Conservation (phyloP, 2,797 vertebrate species). For the Paratrypauchen microcephalus region DNA sequence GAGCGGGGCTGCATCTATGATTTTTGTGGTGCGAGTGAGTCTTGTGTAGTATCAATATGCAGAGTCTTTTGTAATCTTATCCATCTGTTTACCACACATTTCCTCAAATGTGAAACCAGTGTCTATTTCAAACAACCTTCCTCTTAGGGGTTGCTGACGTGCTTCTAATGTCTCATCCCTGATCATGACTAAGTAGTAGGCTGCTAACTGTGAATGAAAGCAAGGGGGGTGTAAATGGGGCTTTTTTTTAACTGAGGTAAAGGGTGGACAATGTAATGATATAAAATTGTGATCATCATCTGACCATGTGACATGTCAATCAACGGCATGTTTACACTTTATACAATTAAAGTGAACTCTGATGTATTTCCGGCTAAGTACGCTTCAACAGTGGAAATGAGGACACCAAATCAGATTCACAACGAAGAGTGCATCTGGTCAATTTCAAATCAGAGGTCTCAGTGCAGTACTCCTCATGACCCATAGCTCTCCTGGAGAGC, state of each 20-base stretch:
- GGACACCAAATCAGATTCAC: too few species aligned
- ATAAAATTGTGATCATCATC: neutral
- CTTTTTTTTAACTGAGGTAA: constrained; percentile 29
- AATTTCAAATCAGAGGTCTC: too few species aligned
- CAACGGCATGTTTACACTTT: too few species aligned
- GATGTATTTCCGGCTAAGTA: too few species aligned
- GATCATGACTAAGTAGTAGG: constrained; percentile 17
- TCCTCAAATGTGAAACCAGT: constrained; percentile 29
- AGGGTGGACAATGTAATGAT: neutral
- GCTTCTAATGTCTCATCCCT: constrained; percentile 20
- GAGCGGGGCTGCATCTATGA: constrained; percentile 41
- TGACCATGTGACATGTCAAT: too few species aligned
- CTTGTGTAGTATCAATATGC: constrained; percentile 53
- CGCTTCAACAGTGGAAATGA: too few species aligned
- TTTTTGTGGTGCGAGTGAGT: constrained; percentile 49
- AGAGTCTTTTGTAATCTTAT: constrained; percentile 58
- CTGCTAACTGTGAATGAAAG: constrained; percentile 38
- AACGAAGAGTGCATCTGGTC: too few species aligned
- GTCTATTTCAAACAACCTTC: constrained; percentile 31
- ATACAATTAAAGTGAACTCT: too few species aligned
- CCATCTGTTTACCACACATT: constrained; percentile 56
- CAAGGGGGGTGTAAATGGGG: constrained; percentile 32
- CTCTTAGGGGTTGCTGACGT: constrained; percentile 15
- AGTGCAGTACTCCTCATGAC: too few species aligned
- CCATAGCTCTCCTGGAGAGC: too few species aligned